Percentiles rank a stretch among this genome's conserved stretches.
Conservation (phyloP, 2,797 vertebrate species). For the Esox masquinongy region DNA sequence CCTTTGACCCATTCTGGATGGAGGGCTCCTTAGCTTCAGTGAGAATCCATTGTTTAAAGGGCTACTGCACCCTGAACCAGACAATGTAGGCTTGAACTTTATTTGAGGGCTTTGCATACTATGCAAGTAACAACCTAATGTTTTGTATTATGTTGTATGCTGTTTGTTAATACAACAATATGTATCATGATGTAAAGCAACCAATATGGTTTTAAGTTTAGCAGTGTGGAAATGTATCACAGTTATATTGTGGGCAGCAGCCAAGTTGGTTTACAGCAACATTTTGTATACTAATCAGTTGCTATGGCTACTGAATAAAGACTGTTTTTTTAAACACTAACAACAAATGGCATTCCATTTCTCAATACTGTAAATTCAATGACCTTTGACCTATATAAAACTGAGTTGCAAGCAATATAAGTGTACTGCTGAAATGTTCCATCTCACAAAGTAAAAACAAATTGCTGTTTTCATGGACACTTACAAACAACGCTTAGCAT, state of each 20-base stretch:
- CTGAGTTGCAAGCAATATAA: constrained; percentile 41
- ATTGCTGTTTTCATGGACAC: constrained; percentile 30
- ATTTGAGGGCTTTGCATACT: constrained; percentile 48
- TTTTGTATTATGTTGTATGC: constrained; percentile 23
- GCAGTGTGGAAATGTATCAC: background rate
- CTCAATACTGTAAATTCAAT: constrained; percentile 16
- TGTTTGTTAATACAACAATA: constrained; percentile 18
- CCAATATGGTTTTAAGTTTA: background rate
- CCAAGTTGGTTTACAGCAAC: background rate
- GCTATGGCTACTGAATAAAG: background rate
- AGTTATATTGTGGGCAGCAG: background rate
- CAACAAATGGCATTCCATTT: constrained; percentile 1
- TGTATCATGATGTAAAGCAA: background rate
- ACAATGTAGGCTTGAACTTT: constrained; percentile 61
- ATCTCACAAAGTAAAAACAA: constrained; percentile 25
- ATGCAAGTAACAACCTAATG: constrained; percentile 28
- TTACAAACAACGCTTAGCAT: constrained; percentile 20
- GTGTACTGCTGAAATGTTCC: constrained; percentile 25
- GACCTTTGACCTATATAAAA: constrained; percentile 25
- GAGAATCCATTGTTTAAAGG: constrained; percentile 67
- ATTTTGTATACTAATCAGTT: constrained; percentile 11
- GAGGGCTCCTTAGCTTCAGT: constrained; percentile 64
- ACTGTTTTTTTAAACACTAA: constrained; percentile 27
- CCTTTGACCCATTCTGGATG: constrained; percentile 64
- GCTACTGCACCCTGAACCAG: constrained; percentile 54